These are phyloP conservation scores for Eclectus roratus DNA, from an alignment of 2,113 vertebrate genomes.

Conservation along the genomic window DNA sequence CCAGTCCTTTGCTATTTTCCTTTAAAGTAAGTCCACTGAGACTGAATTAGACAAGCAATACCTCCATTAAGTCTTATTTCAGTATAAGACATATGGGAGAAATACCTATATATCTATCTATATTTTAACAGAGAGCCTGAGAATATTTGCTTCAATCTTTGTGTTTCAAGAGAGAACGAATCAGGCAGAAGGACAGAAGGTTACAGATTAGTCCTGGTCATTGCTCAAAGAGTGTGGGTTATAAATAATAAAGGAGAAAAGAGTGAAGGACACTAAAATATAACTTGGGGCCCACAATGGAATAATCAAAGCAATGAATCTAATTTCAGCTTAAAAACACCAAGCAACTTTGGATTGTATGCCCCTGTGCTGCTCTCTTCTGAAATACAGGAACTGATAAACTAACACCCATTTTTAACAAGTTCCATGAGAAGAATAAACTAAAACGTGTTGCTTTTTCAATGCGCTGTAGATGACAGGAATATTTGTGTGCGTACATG, in stretches of 20 bases:
- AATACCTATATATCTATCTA: slow-evolving; percentile 77
- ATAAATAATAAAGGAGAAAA: slow-evolving; percentile 99
- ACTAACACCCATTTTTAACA: neutral
- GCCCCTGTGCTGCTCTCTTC: neutral
- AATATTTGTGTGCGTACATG: neutral
- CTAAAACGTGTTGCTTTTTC: neutral
- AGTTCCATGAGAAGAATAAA: neutral
- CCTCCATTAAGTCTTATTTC: slow-evolving; percentile 80
- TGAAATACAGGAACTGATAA: neutral
- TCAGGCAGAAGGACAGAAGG: slow-evolving; percentile 98
- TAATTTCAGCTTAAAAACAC: slow-evolving; percentile 92
- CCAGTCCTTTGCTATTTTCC: neutral
- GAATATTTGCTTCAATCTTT: slow-evolving; percentile 88
- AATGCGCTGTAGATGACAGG: neutral
- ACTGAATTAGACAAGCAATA: slow-evolving; percentile 81
- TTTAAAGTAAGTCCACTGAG: slow-evolving; percentile 65
- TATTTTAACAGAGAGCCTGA: slow-evolving; percentile 78
- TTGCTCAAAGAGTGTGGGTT: slow-evolving; percentile 95
- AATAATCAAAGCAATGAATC: slow-evolving; percentile 93
- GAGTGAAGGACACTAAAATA: slow-evolving; percentile 90
- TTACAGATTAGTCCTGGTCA: slow-evolving; percentile 99
- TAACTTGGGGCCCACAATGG: slow-evolving; percentile 84
- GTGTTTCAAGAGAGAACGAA: slow-evolving; percentile 93
- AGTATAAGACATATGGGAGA: slow-evolving; percentile 82
- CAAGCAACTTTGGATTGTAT: slow-evolving; percentile 70